Percentiles rank a stretch among this genome's conserved stretches.
These are phyloP conservation scores for Sipha flava DNA, from an alignment of 1,140 invertebrate genomes.

Conservation along the genomic window DNA sequence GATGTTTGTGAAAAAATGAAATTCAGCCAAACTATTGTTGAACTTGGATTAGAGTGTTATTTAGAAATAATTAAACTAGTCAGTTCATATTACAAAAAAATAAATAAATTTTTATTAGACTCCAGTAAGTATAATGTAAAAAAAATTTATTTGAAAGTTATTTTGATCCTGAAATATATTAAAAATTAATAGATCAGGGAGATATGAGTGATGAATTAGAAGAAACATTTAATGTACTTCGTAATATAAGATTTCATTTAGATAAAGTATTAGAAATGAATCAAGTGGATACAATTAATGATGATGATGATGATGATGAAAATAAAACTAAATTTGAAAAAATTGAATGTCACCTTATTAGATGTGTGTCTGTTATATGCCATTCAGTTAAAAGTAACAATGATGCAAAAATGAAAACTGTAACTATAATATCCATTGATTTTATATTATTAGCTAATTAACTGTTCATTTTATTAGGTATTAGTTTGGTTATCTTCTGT, in stretches of 20 bases:
- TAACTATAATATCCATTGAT: neutral
- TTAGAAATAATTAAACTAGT: neutral
- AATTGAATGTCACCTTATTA: neutral
- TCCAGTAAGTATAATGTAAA: neutral
- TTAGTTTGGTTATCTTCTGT: neutral
- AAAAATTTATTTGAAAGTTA: too few relatives aligned
- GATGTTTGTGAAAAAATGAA: neutral
- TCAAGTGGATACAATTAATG: neutral
- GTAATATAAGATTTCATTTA: neutral
- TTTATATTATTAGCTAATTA: neutral
- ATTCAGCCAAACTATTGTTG: neutral
- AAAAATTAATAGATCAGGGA: neutral
- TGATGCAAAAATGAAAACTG: neutral
- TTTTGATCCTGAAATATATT: too few relatives aligned
- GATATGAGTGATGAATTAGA: neutral
- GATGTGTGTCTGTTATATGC: neutral
- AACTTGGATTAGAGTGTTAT: constrained; percentile 8
- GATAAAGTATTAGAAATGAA: constrained; percentile 9
- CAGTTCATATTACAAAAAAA: constrained; percentile 3
- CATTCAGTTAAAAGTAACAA: neutral
- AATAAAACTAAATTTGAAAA: neutral
- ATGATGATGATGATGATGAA: neutral
- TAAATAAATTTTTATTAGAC: neutral
- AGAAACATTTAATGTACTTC: neutral
- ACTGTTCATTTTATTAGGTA: neutral